phyloP scores from a whole-genome alignment of 2,113 vertebrate species.

The Indicator indicator region DNA sequence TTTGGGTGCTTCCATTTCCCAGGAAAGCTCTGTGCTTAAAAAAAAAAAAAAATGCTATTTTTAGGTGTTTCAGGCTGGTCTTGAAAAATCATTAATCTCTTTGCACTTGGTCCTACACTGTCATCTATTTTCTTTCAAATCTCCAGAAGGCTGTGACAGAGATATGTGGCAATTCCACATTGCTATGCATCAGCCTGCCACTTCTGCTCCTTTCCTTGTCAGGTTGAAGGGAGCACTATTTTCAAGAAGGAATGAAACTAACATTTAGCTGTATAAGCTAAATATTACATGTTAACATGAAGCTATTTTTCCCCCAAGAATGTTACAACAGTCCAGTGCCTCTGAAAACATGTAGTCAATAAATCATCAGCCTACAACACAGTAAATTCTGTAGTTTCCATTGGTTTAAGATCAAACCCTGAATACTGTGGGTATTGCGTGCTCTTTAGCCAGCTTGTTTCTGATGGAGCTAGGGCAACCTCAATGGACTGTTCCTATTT shows the following conservation, averaged over 20 bases:
- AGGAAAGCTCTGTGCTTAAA: neutral
- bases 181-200: slow-evolving; percentile 13
- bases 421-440: neutral
- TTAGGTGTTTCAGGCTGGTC: slow-evolving; percentile 4
- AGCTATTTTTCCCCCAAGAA: neutral
- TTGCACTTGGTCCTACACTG: neutral
- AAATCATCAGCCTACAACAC: neutral
- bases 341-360: neutral
- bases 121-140: slow-evolving; percentile 63
- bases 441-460: neutral
- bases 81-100: slow-evolving; percentile 54
- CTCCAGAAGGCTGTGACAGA: slow-evolving; percentile 14
- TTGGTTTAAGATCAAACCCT: neutral
- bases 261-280: neutral
- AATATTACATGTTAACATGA: neutral
- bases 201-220: slow-evolving; percentile 7
- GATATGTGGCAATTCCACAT: slow-evolving; percentile 13
- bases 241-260: slow-evolving; percentile 22
- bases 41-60: neutral
- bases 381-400: neutral
- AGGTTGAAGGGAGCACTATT: neutral
- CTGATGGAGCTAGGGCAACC: neutral
- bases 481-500: neutral
- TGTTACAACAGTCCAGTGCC: neutral
- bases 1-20: neutral